phyloP scores from a whole-genome alignment of 1,140 invertebrate species.

The Drosophila navojoa region DNA sequence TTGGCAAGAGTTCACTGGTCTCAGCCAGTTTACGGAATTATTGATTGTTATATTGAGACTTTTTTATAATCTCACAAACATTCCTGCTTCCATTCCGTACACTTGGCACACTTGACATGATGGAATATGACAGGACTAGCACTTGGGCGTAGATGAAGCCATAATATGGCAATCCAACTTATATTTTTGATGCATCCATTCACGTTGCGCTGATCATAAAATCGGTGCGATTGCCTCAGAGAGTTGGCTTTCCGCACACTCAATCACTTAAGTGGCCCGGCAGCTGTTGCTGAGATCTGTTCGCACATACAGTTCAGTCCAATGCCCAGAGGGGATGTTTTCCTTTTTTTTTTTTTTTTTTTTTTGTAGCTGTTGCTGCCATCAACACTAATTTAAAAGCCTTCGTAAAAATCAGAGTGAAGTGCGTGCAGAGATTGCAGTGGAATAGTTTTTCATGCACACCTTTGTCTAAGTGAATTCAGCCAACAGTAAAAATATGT shows the following conservation, averaged over 20 bases:
- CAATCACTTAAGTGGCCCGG: conserved; percentile 38
- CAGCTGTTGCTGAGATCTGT: background rate
- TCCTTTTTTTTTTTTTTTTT: background rate
- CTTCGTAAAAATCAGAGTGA: conserved; percentile 45
- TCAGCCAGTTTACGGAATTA: no score
- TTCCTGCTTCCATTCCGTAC: background rate
- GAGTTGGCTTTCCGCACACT: conserved; percentile 26
- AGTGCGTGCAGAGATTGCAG: conserved; percentile 51
- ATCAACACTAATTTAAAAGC: conserved; percentile 59
- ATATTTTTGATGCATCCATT: background rate
- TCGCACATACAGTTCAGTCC: conserved; percentile 10
- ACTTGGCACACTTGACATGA: background rate
- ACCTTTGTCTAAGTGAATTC: conserved; percentile 66
- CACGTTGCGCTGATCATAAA: conserved; percentile 9
- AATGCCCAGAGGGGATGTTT: conserved; percentile 17
- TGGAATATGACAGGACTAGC: no score
- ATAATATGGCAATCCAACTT: background rate
- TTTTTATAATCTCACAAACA: no score
- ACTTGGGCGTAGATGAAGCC: background rate
- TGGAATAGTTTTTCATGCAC: conserved; percentile 14
- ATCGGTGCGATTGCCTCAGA: conserved; percentile 19
- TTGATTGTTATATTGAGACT: no score
- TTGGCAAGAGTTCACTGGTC: no score
- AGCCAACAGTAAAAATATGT: conserved; percentile 59
- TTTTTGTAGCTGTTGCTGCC: conserved; percentile 6